Percentiles rank a stretch among this genome's conserved stretches.
Evolutionary conservation across 2,888 invertebrate genomes (phyloP).

Genomic region (Lasioglossum marginatum): DNA sequence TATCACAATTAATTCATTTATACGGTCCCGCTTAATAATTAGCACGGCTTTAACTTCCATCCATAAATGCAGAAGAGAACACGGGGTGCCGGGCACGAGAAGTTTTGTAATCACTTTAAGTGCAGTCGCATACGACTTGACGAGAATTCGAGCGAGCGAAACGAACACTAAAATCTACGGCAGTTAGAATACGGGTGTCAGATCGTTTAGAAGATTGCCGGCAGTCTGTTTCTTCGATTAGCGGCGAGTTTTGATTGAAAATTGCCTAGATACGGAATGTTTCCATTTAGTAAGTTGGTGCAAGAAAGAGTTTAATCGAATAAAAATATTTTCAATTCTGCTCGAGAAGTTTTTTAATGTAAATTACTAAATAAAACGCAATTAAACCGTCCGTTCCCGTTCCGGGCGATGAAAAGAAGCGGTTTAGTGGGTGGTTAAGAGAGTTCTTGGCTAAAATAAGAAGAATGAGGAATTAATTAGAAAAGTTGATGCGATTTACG

Average conservation of each 20-base stretch:
- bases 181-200: constrained; percentile 30
- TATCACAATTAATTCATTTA: constrained; percentile 56
- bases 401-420: neutral
- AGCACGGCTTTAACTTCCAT: constrained; percentile 57
- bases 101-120: constrained; percentile 71
- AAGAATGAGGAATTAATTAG: constrained; percentile 1
- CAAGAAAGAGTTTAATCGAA: neutral
- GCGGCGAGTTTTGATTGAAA: neutral
- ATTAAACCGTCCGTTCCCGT: neutral
- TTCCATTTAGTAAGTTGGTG: neutral
- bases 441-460: neutral
- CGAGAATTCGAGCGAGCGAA: constrained; percentile 58
- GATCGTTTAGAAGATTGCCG: constrained; percentile 24
- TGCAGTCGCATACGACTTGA: constrained; percentile 67
- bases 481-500: constrained; percentile 5
- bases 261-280: neutral
- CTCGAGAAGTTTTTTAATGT: neutral
- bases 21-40: constrained; percentile 60
- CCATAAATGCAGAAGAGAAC: constrained; percentile 47
- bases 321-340: neutral
- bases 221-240: constrained; percentile 4
- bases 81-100: constrained; percentile 40
- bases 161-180: constrained; percentile 57
- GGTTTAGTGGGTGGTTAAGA: neutral
- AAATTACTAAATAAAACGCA: neutral